Percentiles rank a stretch among this genome's conserved stretches.
phyloP scores from a whole-genome alignment of 2,797 vertebrate genomes.

The Xiphorhynchus erythropygius region DNA sequence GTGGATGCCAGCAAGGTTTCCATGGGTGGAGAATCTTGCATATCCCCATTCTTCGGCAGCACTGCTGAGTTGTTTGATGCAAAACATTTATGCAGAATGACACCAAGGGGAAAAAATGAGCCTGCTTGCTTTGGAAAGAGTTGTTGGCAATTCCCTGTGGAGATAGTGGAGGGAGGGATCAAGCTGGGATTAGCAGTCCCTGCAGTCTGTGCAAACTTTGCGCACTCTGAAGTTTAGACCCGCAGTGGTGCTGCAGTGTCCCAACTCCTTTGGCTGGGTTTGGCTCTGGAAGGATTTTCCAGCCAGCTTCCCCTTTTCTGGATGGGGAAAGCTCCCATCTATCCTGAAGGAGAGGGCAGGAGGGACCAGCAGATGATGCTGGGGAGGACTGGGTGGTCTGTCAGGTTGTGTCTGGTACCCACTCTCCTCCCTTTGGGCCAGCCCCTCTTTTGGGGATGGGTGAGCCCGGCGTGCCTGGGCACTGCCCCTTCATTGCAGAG shows the following conservation, averaged over 20 bases:
- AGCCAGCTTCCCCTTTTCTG: not conserved
- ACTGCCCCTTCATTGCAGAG: not conserved
- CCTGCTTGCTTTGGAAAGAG: conserved; percentile 21
- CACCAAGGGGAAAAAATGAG: conserved; percentile 44
- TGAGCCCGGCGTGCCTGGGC: accelerated
- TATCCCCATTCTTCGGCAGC: not conserved
- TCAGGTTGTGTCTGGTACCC: not conserved
- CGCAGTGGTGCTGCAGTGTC: not conserved
- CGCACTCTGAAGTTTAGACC: accelerated
- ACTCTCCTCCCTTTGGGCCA: not conserved
- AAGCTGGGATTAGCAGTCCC: not conserved
- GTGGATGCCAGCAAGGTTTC: not conserved
- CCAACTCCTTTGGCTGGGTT: not conserved
- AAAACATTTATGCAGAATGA: conserved; percentile 7
- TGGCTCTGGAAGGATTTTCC: not conserved
- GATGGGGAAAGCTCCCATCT: not conserved
- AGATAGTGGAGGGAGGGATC: not conserved
- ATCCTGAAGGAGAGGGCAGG: accelerated
- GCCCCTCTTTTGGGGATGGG: not conserved
- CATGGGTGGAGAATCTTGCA: not conserved
- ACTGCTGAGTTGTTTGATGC: not conserved
- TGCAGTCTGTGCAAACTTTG: accelerated
- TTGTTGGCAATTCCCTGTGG: not conserved
- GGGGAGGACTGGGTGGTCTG: not conserved
- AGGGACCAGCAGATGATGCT: not conserved